Evolutionary conservation across 64 coral and sea anemone species (phyloP).

Genomic region (Pachyseris speciosa): DNA sequence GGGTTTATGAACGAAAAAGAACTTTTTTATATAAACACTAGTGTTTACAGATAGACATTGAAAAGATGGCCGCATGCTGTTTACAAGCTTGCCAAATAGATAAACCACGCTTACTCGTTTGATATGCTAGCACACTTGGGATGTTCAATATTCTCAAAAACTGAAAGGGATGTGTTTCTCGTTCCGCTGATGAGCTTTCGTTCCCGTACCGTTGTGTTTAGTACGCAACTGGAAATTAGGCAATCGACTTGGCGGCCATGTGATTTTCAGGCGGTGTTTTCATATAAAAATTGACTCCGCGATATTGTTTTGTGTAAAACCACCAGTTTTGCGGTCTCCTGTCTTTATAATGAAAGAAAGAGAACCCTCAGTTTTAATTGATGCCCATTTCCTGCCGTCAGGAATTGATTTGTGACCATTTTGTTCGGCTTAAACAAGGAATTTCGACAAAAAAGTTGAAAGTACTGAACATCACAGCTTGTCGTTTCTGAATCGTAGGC

Average conservation of each 20-base stretch:
- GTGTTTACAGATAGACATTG: not conserved
- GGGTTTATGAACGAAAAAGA: not conserved
- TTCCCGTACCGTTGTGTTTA: not conserved
- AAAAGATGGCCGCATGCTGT: conserved; percentile 1
- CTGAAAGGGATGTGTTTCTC: not conserved
- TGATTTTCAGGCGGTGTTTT: not conserved
- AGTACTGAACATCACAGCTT: too few relatives aligned
- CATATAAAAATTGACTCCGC: too few relatives aligned
- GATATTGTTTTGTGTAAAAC: not conserved
- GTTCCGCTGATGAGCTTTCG: not conserved
- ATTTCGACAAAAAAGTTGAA: too few relatives aligned
- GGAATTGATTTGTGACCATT: not conserved
- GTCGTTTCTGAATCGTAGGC: too few relatives aligned
- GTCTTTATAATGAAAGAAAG: not conserved
- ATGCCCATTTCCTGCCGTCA: not conserved
- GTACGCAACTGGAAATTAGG: not conserved
- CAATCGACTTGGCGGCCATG: not conserved
- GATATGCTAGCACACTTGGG: not conserved
- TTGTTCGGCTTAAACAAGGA: not conserved
- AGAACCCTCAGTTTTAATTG: not conserved
- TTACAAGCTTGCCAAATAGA: not conserved
- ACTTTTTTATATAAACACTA: too few relatives aligned
- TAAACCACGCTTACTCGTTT: not conserved
- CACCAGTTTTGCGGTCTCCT: not conserved
- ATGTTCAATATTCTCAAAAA: not conserved